Base-by-base conservation (phyloP, 2,113 vertebrate genomes). In the Corydoras maculifer region DNA sequence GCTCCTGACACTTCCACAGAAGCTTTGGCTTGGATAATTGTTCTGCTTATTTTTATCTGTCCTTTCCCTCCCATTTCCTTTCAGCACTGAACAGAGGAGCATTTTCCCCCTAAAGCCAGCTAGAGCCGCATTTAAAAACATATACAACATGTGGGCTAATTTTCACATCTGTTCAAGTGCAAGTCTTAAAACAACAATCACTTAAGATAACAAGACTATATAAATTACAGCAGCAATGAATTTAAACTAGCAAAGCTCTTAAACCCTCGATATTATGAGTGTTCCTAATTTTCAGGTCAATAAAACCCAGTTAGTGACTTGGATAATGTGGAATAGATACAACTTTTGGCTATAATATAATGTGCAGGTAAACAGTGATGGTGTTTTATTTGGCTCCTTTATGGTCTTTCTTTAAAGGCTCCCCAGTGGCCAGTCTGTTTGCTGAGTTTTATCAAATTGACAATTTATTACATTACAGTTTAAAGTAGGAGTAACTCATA, bases 181-280 rank as follows among this genome's bases (percentile, higher is more conserved):
- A 65, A 62, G 84, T 78, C 84, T 85, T 82, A 82, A 80, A 82
- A 75, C 65, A 68, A 84, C 82, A 85, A 84, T 70, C 69, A 82
- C 78, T 78, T 87, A 78, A 80, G 85, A 81, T 81, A 87, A 83
- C 83, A 85, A 75, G 48, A 69, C 69, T 76, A 78, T 81, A 79
- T 69, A 80, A 84, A 79, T 82, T 77, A 80, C 70, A 77, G 63
- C 25, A 77, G 70, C 77, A 73, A 74, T 73, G 79, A 83, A 74
- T 77, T 78, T 69, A 71, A 25, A 78, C 69, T 13, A 69, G 72
- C 69, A 13, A 68, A 75, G 78, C 81, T 79, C 59, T 81, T 78
- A 80, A 83, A 73, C 74, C 66, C 61, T 49, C 30, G 18, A 81
- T 82, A 72, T 79, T 82, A 77, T 7, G 58, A 78, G 69, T 70